Base-by-base conservation (phyloP, 35 echinoderm and acorn worm species). In the Anneissia japonica region DNA sequence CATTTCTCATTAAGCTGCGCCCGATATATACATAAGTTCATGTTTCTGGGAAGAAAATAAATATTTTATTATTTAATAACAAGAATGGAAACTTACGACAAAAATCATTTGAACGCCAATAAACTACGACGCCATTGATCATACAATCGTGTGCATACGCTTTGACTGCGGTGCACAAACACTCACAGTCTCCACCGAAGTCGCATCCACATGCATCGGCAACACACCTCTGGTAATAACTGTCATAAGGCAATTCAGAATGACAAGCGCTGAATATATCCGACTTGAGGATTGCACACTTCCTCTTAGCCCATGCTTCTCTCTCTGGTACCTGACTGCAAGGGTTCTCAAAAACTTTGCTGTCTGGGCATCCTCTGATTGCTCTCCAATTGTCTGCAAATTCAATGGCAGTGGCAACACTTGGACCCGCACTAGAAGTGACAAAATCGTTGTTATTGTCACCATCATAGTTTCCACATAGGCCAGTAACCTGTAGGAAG, bases 61-160 rank as follows among this genome's bases (percentile, higher is more conserved):
- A 31, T 72, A 10, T 26, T 4, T 0, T 32, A 3, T 37, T 0
- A 21, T 26, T 12, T 43, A 33, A 38, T 2, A 1, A 21, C n/a
- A 72, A 37, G 0, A 33, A 12, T 34, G 23, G 0, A 75, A 55
- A 81, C 79, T 81, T 26, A 81, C 79, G 79, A 37, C 79, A 81
- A 36, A 30, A 6, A 39, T 81, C 79, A 36, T 81, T 36, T 12
- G 35, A 23, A 4, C 79, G 9, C 79, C 79, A 81, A 4, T 39
- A 23, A 0, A 81, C 36, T 26, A 37, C n/a, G 23, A 81, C 31
- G 40, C 79, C 79, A 40, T 81, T 35, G 0, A 81, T 14, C 3
- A 38, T 32, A 81, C 79, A 81, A 30, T 81, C 79, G 16, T 81
- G 36, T 17, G 79, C 79, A 40, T 81, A 81, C 0, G 79, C 79